Conservation (phyloP, 2,113 vertebrate genomes). For the Callipepla californica region DNA sequence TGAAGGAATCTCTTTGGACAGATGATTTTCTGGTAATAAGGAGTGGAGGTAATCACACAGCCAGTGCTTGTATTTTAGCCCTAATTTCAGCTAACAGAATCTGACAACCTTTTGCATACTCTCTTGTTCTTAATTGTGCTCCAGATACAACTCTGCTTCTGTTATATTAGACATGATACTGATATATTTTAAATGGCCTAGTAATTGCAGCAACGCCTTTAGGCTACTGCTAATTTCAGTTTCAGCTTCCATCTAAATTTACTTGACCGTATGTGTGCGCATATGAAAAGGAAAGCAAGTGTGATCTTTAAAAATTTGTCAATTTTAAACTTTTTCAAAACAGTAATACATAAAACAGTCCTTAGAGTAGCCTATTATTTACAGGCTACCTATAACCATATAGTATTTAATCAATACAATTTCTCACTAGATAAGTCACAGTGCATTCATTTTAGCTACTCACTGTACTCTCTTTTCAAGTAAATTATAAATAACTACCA, state of each 20-base stretch:
- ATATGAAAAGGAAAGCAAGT: not conserved
- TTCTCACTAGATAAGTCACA: not conserved
- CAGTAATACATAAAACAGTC: not conserved
- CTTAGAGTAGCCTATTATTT: not conserved
- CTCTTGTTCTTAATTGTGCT: constrained; percentile 42
- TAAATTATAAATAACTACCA: not conserved
- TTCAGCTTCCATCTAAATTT: constrained; percentile 31
- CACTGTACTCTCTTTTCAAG: accelerated
- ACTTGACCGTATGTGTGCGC: not conserved
- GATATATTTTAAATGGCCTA: constrained; percentile 53
- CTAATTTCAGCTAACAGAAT: constrained; percentile 50
- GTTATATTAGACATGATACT: constrained; percentile 62
- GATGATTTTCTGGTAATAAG: not conserved
- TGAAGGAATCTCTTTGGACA: not conserved
- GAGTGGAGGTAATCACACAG: not conserved
- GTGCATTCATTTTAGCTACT: accelerated
- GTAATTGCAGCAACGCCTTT: constrained; percentile 55
- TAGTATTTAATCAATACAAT: not conserved
- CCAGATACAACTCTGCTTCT: constrained; percentile 29
- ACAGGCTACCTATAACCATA: not conserved
- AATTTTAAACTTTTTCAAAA: constrained; percentile 2
- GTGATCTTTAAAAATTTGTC: not conserved
- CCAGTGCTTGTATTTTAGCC: not conserved
- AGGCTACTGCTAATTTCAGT: constrained; percentile 38
- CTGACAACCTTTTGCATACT: constrained; percentile 52